Evolutionary conservation across 2,888 invertebrate species (phyloP).

Genomic region (Drosophila greeni): DNA sequence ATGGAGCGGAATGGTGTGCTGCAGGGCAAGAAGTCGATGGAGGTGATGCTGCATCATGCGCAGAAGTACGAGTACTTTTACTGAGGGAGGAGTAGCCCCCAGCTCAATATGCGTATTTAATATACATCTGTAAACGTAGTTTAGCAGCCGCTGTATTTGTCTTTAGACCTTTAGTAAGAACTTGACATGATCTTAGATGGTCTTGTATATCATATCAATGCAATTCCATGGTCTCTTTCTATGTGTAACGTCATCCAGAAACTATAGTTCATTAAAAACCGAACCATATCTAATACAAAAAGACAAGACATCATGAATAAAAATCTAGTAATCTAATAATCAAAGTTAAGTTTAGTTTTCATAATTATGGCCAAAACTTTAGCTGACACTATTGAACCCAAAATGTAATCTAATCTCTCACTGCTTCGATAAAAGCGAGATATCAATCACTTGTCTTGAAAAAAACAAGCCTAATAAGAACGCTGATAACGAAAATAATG

Average conservation of each 20-base stretch:
- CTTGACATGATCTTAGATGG: slow-evolving; percentile 19
- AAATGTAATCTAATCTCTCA: neutral
- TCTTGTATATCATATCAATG: slow-evolving; percentile 35
- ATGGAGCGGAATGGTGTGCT: slow-evolving; percentile 88
- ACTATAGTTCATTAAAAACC: slow-evolving; percentile 8
- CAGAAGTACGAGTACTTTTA: slow-evolving; percentile 69
- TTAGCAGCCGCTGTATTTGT: slow-evolving; percentile 14
- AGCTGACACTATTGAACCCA: too few species aligned
- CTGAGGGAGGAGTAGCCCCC: slow-evolving; percentile 25
- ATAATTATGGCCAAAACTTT: neutral
- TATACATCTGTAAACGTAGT: slow-evolving; percentile 18
- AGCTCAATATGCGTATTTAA: slow-evolving; percentile 73
- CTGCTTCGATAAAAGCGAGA: neutral
- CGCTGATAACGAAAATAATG: neutral
- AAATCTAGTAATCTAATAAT: neutral
- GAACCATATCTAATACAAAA: neutral
- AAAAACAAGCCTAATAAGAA: neutral
- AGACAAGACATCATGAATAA: neutral
- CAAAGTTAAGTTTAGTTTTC: neutral
- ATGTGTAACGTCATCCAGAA: slow-evolving; percentile 28
- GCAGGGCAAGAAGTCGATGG: slow-evolving; percentile 86
- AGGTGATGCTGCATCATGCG: slow-evolving; percentile 79
- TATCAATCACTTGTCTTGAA: neutral
- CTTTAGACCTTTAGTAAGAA: slow-evolving; percentile 11
- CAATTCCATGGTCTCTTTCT: slow-evolving; percentile 51